A percentile compares a stretch with the other conserved stretches of the same genome.
Conservation (phyloP, 2,888 invertebrate genomes). For the Tethea ocularis region DNA sequence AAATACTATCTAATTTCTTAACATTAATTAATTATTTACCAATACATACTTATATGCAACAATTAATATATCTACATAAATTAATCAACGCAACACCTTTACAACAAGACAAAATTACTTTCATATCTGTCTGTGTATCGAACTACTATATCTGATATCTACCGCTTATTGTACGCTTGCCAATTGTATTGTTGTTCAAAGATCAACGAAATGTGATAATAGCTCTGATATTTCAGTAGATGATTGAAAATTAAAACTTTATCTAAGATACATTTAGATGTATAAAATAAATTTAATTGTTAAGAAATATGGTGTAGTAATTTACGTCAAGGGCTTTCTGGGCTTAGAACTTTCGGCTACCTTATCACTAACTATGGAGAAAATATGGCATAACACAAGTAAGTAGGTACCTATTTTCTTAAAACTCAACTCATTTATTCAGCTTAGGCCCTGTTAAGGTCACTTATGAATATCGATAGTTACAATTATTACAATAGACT, state of each 20-base stretch:
- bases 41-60: too few relatives aligned
- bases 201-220: conserved; percentile 3
- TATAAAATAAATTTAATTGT: neutral
- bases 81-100: neutral
- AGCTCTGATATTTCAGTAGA: conserved; percentile 14
- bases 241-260: neutral
- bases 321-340: too few relatives aligned
- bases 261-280: neutral
- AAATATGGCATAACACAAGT: too few relatives aligned
- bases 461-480: too few relatives aligned
- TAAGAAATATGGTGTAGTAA: neutral
- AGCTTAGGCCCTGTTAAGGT: too few relatives aligned
- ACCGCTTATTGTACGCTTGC: neutral
- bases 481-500: too few relatives aligned
- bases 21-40: too few relatives aligned
- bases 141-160: neutral
- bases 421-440: too few relatives aligned
- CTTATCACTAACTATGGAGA: too few relatives aligned
- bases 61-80: neutral
- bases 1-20: too few relatives aligned
- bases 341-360: too few relatives aligned
- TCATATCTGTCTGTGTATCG: neutral
- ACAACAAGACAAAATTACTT: neutral
- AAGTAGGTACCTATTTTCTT: too few relatives aligned
- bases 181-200: neutral